Evolutionary conservation across 2,797 vertebrate genomes (phyloP), one percentile per base, ranked within the genome.

Genomic region (Xenopus petersii): DNA sequence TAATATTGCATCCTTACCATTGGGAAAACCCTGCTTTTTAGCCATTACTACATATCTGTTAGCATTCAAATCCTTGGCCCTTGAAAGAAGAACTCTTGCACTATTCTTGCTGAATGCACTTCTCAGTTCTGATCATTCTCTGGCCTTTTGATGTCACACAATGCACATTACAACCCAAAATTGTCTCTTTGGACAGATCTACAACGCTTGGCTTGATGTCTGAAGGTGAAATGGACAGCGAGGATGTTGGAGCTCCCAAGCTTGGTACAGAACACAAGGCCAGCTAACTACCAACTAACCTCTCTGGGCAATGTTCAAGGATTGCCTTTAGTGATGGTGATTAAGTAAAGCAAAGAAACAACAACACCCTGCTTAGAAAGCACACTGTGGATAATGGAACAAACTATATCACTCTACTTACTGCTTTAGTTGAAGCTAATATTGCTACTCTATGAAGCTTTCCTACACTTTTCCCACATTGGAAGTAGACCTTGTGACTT

Each of bases 161-260:
- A 89, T 88, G 85, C 77, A 46, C 76, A 85, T 87, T 83, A 86
- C 87, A 85, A 89, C 89, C 88, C 81, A 86, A 91, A 87, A 90
- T 88, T 87, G 89, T 90, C 90, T 85, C 89, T 91, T 88, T 87
- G 88, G 89, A 88, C 88, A 87, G 86, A 84, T 87, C 85, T 84
- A 88, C 88, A 88, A 89, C 83, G 86, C 88, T 87, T 86, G 88
- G 89, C 87, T 89, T 88, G 88, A 87, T 84, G 87, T 88, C 85
- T 89, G 89, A 86, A 87, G 90, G 86, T 88, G 80, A 86, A 89
- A 87, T 81, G 81, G 86, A 82, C 86, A 86, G 86, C 85, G 85
- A 85, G 81, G 80, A 79, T 80, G 85, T 83, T 79, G 84, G 86
- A 87, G 89, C 88, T 91, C 90, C 88, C 89, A 91, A 83, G 83